phyloP scores from a whole-genome alignment of 1,140 invertebrate species.

The Drosophila murphyi region DNA sequence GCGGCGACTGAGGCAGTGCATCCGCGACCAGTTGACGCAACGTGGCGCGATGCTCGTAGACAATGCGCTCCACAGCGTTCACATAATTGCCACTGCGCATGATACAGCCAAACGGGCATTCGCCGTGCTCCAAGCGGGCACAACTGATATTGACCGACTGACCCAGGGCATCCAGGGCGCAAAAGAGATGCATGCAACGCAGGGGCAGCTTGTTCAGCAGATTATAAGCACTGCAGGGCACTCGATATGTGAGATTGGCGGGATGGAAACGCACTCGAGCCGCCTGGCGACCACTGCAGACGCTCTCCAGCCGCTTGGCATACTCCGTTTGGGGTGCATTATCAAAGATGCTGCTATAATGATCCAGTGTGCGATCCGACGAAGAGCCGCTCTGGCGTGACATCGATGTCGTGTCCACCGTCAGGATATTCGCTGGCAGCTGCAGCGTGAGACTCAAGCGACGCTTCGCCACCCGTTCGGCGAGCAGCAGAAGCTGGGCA shows the following conservation, averaged over 20 bases:
- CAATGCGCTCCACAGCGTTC: conserved; percentile 76
- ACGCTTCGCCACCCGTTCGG: conserved; percentile 51
- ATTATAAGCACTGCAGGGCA: conserved; percentile 65
- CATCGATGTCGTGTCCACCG: conserved; percentile 69
- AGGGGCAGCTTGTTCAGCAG: conserved; percentile 68
- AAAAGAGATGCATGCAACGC: conserved; percentile 76
- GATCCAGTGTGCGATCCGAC: conserved; percentile 74
- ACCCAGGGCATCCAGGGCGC: conserved; percentile 64
- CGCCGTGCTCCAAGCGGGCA: conserved; percentile 51
- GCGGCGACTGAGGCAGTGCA: conserved; percentile 39
- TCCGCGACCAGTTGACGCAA: conserved; percentile 59
- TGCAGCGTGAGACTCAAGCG: conserved; percentile 45
- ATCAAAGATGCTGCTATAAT: conserved; percentile 78
- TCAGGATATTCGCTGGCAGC: conserved; percentile 73
- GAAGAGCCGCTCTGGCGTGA: conserved; percentile 40
- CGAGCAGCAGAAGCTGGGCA: conserved; percentile 65
- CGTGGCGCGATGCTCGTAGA: conserved; percentile 62
- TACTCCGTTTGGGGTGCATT: conserved; percentile 81
- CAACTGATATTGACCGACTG: conserved; percentile 62
- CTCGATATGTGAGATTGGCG: conserved; percentile 75
- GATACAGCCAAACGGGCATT: conserved; percentile 75
- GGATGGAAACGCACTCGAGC: conserved; percentile 74
- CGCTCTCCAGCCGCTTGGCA: conserved; percentile 68
- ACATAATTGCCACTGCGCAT: conserved; percentile 75
- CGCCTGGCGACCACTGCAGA: conserved; percentile 48